phyloP scores from a whole-genome alignment of 2,888 invertebrate genomes.

The Leptopilina drosophilae region DNA sequence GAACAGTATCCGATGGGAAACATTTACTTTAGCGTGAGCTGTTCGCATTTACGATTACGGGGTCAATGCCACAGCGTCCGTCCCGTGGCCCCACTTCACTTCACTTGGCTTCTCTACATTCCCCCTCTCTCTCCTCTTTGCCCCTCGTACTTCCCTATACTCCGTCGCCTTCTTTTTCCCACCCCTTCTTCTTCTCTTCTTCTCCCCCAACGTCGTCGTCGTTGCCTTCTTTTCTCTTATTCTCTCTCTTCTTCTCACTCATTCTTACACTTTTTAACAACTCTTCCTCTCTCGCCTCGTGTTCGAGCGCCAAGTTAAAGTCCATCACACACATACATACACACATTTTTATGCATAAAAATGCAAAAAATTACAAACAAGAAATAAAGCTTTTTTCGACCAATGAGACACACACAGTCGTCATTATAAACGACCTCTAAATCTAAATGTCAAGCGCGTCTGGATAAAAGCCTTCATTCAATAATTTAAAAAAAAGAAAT shows the following conservation, averaged over 20 bases:
- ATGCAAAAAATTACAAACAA: constrained; percentile 30
- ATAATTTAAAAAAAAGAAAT: neutral
- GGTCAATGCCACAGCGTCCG: constrained; percentile 74
- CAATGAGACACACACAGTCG: constrained; percentile 1
- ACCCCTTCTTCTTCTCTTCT: constrained; percentile 42
- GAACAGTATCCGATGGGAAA: constrained; percentile 40
- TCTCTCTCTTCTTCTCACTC: constrained; percentile 47
- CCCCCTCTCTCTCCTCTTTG: constrained; percentile 51
- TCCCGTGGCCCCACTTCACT: constrained; percentile 70
- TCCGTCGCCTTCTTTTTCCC: constrained; percentile 50
- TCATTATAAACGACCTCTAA: constrained; percentile 13
- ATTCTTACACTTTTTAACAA: constrained; percentile 1
- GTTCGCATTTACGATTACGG: constrained; percentile 72
- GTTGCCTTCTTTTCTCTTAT: constrained; percentile 41
- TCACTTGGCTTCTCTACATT: constrained; percentile 67
- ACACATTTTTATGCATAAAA: constrained; percentile 13
- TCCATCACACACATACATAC: constrained; percentile 6
- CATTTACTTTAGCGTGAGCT: constrained; percentile 63
- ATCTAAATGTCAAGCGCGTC: constrained; percentile 14
- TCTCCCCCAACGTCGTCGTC: constrained; percentile 43
- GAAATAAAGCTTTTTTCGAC: constrained; percentile 19
- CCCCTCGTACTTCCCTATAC: constrained; percentile 55
- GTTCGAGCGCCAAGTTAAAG: constrained; percentile 35
- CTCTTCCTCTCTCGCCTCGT: constrained; percentile 48
- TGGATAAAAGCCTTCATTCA: neutral